These are phyloP conservation scores for Fundulus diaphanus DNA, from an alignment of 2,797 vertebrate species.

Conservation along the genomic window DNA sequence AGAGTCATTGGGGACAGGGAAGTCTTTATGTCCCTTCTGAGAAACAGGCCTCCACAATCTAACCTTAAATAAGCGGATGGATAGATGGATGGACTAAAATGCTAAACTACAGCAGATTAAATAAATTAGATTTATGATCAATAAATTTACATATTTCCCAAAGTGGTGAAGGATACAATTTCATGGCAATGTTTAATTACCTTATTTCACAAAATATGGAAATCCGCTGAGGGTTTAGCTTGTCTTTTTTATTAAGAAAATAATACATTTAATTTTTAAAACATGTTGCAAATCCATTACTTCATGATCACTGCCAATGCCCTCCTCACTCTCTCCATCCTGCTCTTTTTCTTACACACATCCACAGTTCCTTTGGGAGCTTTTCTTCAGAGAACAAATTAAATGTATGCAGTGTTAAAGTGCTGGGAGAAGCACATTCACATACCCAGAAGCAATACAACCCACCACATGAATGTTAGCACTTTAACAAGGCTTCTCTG, in stretches of 20 bases:
- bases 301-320: conserved; percentile 25
- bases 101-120: too few relatives aligned
- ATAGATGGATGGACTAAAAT: neutral
- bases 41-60: neutral
- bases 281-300: conserved; percentile 13
- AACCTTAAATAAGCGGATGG: neutral
- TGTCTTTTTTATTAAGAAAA: too few relatives aligned
- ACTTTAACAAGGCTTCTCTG: neutral
- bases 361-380: conserved; percentile 30
- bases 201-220: too few relatives aligned
- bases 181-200: too few relatives aligned
- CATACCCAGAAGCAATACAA: conserved; percentile 50
- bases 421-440: conserved; percentile 62
- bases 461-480: neutral
- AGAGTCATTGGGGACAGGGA: neutral
- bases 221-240: too few relatives aligned
- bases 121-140: too few relatives aligned
- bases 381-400: conserved; percentile 46
- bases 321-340: neutral
- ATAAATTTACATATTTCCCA: too few relatives aligned
- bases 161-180: too few relatives aligned
- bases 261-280: conserved; percentile 1
- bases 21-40: neutral
- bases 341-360: neutral
- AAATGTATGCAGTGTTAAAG: conserved; percentile 60